Base-by-base conservation (phyloP, 2,888 invertebrate genomes). In the Pteria penguin region DNA sequence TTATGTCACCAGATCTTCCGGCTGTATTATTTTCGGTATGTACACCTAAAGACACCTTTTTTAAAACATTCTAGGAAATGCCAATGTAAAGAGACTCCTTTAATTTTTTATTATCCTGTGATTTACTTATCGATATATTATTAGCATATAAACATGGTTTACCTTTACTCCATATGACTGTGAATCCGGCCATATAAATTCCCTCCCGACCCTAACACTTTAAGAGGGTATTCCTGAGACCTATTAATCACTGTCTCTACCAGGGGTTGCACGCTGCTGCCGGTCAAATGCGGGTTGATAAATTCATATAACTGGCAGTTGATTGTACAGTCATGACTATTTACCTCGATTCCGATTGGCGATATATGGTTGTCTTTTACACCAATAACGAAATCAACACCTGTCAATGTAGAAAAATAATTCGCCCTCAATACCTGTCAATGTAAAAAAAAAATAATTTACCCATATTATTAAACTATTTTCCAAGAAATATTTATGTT, bases 291-390 rank as follows among this genome's bases (percentile, higher is more conserved):
- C 4, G 75, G 74, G 24, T 78, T 75, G 36, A 77, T 66, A 36
- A 61, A 79, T 31, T 85, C 85, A 33, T 62, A 80, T n/a, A 85
- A 69, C 58, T 82, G 83, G 33, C 82, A 82, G 66, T 80, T 82
- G 11, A 80, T 82, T 2, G 81, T 81, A 69, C 87, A 86, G 63
- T 86, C 86, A 58, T 86, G 87, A 27, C 84, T 82, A 76, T 87
- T 87, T n/a, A 85, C 86, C 71, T 87, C 87, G 4, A 87, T 85
- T 4, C 81, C 81, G 26, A 85, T 75, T 0, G 86, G 81, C 4
- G 65, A 61, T n/a, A 84, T 26, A 26, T 61, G 31, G 3, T 73
- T 82, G 8, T 77, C 58, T 33, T 55, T 67, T 27, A 74, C 55
- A 18, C 78, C 76, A 3, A 87, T 60, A 4, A 85, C 68, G 29